phyloP scores from a whole-genome alignment of 2,797 vertebrate genomes.

The Hemitrygon akajei region DNA sequence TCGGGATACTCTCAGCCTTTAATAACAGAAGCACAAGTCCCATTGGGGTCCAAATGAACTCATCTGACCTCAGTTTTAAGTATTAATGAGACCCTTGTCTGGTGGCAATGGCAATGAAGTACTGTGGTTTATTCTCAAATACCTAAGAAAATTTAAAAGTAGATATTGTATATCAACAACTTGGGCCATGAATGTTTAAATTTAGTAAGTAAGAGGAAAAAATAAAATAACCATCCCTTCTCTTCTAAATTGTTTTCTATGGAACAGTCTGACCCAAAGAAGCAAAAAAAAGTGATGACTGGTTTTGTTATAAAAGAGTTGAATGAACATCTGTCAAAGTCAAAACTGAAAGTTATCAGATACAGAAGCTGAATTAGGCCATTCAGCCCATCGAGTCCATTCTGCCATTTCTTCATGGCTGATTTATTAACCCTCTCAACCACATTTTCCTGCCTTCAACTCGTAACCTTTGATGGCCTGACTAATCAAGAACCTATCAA shows the following conservation, averaged over 20 bases:
- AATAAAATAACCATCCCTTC: not conserved
- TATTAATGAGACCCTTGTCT: not conserved
- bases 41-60: not conserved
- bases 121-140: not conserved
- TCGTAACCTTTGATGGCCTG: no score
- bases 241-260: not conserved
- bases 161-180: not conserved
- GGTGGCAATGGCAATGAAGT: not conserved
- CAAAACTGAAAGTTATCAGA: not conserved
- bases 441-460: no score
- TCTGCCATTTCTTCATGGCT: no score
- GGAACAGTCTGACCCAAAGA: not conserved
- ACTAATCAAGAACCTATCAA: no score
- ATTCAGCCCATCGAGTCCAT: no score
- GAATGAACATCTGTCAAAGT: not conserved
- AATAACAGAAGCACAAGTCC: not conserved
- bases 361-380: no score
- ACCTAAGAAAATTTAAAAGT: not conserved
- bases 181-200: not conserved
- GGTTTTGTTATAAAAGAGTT: not conserved
- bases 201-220: not conserved
- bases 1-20: not conserved
- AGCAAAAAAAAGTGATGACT: not conserved
- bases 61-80: not conserved
- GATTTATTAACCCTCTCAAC: no score